Evolutionary conservation across 2,888 invertebrate genomes (phyloP).

Genomic region (Dicyrtomina minuta): DNA sequence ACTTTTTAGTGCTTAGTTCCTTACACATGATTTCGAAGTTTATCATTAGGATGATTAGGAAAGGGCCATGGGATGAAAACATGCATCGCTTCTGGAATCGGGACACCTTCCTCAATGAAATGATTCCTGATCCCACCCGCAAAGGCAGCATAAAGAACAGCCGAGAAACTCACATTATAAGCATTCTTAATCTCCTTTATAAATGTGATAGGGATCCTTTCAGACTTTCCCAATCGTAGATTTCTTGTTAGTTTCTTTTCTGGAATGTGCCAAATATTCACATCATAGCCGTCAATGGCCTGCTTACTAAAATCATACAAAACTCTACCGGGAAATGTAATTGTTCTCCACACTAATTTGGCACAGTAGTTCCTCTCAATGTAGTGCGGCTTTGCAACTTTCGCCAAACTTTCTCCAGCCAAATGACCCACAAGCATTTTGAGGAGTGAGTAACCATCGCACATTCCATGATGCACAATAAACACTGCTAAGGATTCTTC

Average conservation of each 20-base stretch:
- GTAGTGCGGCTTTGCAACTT: slow-evolving; percentile 2
- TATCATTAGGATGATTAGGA: slow-evolving; percentile 32
- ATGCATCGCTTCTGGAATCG: slow-evolving; percentile 26
- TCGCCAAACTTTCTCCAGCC: slow-evolving; percentile 8
- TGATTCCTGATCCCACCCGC: slow-evolving; percentile 35
- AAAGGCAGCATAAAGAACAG: slow-evolving; percentile 28
- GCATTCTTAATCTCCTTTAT: slow-evolving; percentile 32
- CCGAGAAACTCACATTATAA: slow-evolving; percentile 31
- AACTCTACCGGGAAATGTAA: slow-evolving; percentile 15
- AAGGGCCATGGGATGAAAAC: slow-evolving; percentile 33
- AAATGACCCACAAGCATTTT: slow-evolving; percentile 34
- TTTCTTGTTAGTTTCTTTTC: slow-evolving; percentile 17
- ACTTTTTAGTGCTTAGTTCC: no score
- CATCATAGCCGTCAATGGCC: slow-evolving; percentile 22
- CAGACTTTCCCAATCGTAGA: slow-evolving; percentile 16
- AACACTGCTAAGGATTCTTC: slow-evolving; percentile 13
- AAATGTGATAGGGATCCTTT: slow-evolving; percentile 14
- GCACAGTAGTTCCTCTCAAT: background rate
- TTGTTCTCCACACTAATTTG: background rate
- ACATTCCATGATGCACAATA: slow-evolving; percentile 33
- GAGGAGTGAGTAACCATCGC: slow-evolving; percentile 31
- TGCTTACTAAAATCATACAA: slow-evolving; percentile 31
- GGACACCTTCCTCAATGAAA: slow-evolving; percentile 21
- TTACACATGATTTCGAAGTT: slow-evolving; percentile 36
- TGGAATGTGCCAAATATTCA: slow-evolving; percentile 29